Percentiles rank a stretch among this genome's conserved stretches.
Evolutionary conservation across 1,140 invertebrate genomes (phyloP).

Genomic region (Hormaphis cornu): DNA sequence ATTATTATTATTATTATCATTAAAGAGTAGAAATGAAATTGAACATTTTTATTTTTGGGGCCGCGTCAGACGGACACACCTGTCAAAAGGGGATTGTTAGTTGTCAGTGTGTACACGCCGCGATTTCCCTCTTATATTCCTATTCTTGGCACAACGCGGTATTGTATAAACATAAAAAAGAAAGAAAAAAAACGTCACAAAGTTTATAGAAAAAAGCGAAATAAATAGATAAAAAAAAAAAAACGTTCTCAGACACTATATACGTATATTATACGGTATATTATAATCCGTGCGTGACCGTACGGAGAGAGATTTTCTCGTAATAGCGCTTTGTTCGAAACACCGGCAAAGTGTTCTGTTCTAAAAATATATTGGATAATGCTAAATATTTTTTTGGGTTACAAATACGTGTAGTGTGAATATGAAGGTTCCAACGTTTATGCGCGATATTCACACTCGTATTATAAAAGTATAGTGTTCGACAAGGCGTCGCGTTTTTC

Average conservation of each 20-base stretch:
- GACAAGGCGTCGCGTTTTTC: no score
- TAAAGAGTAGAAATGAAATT: slow-evolving; percentile 27
- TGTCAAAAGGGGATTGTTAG: slow-evolving; percentile 30
- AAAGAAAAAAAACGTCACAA: slow-evolving; percentile 29
- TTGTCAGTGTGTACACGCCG: slow-evolving; percentile 12
- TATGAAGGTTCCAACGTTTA: no score
- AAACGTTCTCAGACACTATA: no score
- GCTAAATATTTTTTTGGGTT: no score
- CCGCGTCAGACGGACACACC: slow-evolving; percentile 19
- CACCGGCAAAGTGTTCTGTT: no score
- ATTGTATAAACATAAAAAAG: slow-evolving; percentile 28
- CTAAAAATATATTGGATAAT: no score
- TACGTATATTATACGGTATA: no score
- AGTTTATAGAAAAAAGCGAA: slow-evolving; percentile 5
- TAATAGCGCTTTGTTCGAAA: no score
- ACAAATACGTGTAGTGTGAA: no score
- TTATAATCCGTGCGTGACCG: neutral
- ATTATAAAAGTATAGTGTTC: no score
- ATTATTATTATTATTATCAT: slow-evolving; percentile 28
- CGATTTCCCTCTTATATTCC: slow-evolving; percentile 4
- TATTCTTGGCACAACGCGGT: slow-evolving; percentile 9
- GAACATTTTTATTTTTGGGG: slow-evolving; percentile 30
- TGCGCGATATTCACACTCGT: no score
- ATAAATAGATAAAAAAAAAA: slow-evolving; percentile 12
- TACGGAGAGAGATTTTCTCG: no score